Conservation (phyloP, 2,797 vertebrate species). For the Enteromius argenteus region DNA sequence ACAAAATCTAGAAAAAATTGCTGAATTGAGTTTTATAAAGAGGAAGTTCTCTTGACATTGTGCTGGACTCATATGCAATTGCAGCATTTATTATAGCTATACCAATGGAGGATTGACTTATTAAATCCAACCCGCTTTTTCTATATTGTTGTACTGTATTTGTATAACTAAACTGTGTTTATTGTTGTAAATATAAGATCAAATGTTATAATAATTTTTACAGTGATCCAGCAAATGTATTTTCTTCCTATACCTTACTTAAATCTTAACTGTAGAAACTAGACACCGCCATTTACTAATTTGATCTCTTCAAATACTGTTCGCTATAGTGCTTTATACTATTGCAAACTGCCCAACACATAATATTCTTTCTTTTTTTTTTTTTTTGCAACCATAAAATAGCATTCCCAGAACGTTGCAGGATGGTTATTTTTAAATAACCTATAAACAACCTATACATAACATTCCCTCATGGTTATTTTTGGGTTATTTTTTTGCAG, state of each 20-base stretch:
- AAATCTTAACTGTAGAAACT: neutral
- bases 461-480: no score
- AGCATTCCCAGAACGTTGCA: no score
- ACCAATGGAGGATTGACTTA: neutral
- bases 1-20: neutral
- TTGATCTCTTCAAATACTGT: neutral
- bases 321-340: neutral
- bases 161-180: neutral
- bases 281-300: neutral
- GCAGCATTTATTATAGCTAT: neutral
- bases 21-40: neutral
- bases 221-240: neutral
- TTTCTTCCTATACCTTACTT: neutral
- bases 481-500: no score
- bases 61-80: neutral
- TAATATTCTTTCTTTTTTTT: no score
- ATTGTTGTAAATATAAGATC: neutral
- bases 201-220: neutral
- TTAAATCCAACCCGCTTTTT: neutral
- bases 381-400: no score
- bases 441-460: neutral
- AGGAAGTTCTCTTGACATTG: neutral
- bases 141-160: neutral
- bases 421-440: neutral
- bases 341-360: neutral